These are phyloP conservation scores for Oxytorus armatus DNA, from an alignment of 2,888 invertebrate genomes.

Conservation along the genomic window DNA sequence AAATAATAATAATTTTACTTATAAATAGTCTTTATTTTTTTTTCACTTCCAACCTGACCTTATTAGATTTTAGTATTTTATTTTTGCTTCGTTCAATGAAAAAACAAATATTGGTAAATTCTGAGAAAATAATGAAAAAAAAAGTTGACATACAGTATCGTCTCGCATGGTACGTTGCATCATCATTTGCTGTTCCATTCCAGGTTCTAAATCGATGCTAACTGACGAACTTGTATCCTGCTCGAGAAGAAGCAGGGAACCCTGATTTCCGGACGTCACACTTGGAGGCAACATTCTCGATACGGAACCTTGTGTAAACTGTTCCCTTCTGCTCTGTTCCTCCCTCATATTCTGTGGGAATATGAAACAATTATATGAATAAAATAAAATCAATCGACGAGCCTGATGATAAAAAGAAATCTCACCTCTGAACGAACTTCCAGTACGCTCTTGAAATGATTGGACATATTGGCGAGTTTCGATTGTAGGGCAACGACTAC, in stretches of 20 bases:
- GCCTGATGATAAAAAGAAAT: conserved; percentile 14
- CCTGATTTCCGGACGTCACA: conserved; percentile 85
- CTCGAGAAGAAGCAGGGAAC: conserved; percentile 82
- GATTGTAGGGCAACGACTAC: conserved; percentile 97
- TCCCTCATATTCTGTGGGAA: conserved; percentile 93
- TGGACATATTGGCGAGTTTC: conserved; percentile 98
- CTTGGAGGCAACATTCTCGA: conserved; percentile 88
- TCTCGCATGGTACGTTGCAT: conserved; percentile 82
- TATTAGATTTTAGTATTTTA: no score
- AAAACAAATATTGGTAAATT: no score
- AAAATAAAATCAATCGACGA: conserved; percentile 7
- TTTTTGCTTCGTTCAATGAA: no score
- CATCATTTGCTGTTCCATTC: conserved; percentile 84
- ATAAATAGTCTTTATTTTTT: no score
- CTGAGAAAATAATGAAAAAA: background rate
- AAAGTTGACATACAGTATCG: conserved; percentile 78
- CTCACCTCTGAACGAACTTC: conserved; percentile 97
- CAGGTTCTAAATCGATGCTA: conserved; percentile 93
- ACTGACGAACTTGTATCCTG: conserved; percentile 85
- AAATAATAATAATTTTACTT: no score
- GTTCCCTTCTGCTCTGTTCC: conserved; percentile 96
- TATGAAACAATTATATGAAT: conserved; percentile 26
- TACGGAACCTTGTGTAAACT: conserved; percentile 91
- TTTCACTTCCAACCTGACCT: no score
- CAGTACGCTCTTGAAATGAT: conserved; percentile 98